Evolutionary conservation across 2,797 vertebrate species (phyloP).

Genomic region (Aphelocoma californica): DNA sequence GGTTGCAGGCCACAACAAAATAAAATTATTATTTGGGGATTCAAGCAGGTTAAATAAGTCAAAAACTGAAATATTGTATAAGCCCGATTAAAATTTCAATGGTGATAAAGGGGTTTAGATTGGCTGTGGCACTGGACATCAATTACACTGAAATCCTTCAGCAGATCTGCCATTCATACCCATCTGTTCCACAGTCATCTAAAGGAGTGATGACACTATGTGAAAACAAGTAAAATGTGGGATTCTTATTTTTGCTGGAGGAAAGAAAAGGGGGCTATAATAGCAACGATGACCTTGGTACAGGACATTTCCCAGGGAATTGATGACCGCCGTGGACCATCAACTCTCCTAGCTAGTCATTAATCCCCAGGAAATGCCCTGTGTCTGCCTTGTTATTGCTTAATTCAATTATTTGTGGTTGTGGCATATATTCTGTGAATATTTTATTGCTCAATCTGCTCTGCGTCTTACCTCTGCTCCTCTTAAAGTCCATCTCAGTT

Average conservation of each 20-base stretch:
- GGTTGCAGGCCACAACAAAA: background rate
- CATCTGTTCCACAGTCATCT: background rate
- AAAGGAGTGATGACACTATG: background rate
- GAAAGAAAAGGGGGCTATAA: background rate
- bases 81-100: background rate
- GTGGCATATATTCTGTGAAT: constrained; percentile 58
- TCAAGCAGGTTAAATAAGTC: background rate
- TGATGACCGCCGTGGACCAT: constrained; percentile 35
- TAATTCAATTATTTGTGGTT: constrained; percentile 67
- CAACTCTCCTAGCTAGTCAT: constrained; percentile 37
- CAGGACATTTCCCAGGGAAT: constrained; percentile 40
- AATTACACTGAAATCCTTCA: constrained; percentile 9
- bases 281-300: constrained; percentile 46
- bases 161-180: background rate
- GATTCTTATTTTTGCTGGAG: background rate
- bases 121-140: background rate
- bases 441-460: constrained; percentile 58
- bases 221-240: constrained; percentile 34
- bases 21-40: background rate
- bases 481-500: background rate
- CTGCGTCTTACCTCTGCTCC: constrained; percentile 11
- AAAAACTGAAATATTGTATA: constrained; percentile 19
- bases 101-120: background rate
- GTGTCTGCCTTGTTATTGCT: constrained; percentile 31
- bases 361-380: constrained; percentile 51